Conservation (phyloP, 2,888 invertebrate genomes). For the Aphelenchoides bicaudatus region DNA sequence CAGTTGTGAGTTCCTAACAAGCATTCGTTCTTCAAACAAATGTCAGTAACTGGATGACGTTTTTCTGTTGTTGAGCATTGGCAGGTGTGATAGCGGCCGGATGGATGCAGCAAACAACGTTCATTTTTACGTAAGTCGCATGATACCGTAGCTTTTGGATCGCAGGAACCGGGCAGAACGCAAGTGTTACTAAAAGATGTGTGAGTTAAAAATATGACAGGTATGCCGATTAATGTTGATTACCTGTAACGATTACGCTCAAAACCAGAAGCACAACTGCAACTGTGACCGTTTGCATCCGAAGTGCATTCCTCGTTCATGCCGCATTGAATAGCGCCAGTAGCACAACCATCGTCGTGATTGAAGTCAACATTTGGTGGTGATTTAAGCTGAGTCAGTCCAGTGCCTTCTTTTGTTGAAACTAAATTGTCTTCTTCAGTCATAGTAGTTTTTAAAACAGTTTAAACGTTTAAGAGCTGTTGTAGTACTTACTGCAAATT, state of each 20-base stretch:
- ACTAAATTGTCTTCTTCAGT: constrained; percentile 39
- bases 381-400: too few relatives aligned
- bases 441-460: too few relatives aligned
- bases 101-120: constrained; percentile 49
- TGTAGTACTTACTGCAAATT: constrained; percentile 39
- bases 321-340: constrained; percentile 43
- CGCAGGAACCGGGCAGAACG: constrained; percentile 55
- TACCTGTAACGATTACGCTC: constrained; percentile 44
- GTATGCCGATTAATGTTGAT: too few relatives aligned
- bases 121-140: constrained; percentile 58
- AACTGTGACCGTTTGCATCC: constrained; percentile 31
- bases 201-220: too few relatives aligned
- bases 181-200: constrained; percentile 49
- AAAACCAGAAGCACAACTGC: constrained; percentile 49
- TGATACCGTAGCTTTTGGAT: constrained; percentile 46
- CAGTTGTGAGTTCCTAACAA: constrained; percentile 47
- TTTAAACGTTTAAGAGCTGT: too few relatives aligned
- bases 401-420: constrained; percentile 32
- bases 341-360: constrained; percentile 43
- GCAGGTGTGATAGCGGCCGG: constrained; percentile 53
- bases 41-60: constrained; percentile 57
- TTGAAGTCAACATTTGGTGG: constrained; percentile 35
- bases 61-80: constrained; percentile 54
- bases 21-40: constrained; percentile 60
- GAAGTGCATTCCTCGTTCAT: constrained; percentile 43